Evolutionary conservation across 2,797 vertebrate species (phyloP), one percentile per base, ranked within the genome.

Genomic region (Echeneis naucrates): DNA sequence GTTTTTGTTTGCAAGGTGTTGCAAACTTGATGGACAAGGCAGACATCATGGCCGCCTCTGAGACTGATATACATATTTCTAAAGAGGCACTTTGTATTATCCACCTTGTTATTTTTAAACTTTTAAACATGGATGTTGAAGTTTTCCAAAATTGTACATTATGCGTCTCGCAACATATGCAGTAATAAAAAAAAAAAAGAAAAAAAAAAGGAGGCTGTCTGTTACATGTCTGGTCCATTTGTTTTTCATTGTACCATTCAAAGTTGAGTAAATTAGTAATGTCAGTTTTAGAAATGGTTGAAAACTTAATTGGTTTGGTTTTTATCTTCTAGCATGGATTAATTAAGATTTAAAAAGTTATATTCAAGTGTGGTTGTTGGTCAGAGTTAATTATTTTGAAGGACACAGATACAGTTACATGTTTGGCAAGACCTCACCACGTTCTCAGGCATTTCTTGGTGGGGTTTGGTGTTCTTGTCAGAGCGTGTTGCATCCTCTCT

Each of bases 401-500:
- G 19, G 7, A 45, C 3, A 19, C 12, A 35, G 21, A n/a, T 16
- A 37, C n/a, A 30, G 17, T 59, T 37, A 51, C 27, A 23, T n/a
- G 50, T 9, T 35, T 26, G 13, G 42, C 53, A 17, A 68, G 13
- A 65, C 35, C 5, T 47, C 7, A 33, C 14, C 17, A 47, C 61
- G 40, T 74, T 80, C 68, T 68, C 58, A 37, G 54, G 38, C 19
- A 8, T 57, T 68, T 30, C 65, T 56, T 35, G 55, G 53, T 23
- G 56, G 44, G 71, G 73, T 79, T 81, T 73, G 8, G 11, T 60
- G 0, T 65, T 84, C 76, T 76, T 79, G 79, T 85, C 30, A 60
- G 54, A 74, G 81, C 67, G 1, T 60, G 80, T 56, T 72, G 47
- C 12, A n/a, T 78, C 70, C 40, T 73, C 58, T 63, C 33, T 42